Conservation (phyloP, 2,797 vertebrate genomes). For the Pangasius mekongensis region DNA sequence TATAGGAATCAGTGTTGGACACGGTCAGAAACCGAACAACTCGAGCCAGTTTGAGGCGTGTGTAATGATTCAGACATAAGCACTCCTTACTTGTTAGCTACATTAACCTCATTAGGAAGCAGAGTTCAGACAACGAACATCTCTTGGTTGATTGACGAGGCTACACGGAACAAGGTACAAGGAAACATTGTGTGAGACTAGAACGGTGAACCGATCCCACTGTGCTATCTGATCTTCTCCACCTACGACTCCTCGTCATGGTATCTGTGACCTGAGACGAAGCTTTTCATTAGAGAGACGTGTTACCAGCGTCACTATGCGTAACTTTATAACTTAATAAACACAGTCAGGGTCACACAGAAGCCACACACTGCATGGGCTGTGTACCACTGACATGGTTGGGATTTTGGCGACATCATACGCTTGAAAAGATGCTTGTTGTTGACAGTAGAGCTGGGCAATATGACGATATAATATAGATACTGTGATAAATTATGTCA, state of each 20-base stretch:
- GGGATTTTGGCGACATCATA: not conserved
- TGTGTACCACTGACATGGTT: not conserved
- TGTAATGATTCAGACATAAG: not conserved
- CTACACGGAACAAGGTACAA: not conserved
- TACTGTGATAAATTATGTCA: not conserved
- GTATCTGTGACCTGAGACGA: constrained; percentile 54
- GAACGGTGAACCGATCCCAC: constrained; percentile 14
- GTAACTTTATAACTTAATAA: constrained; percentile 68
- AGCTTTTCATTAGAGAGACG: constrained; percentile 66
- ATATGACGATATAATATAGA: not conserved
- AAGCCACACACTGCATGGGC: not conserved
- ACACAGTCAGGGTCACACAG: constrained; percentile 22
- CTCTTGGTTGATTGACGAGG: not conserved
- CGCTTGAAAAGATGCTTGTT: not conserved
- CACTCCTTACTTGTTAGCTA: not conserved
- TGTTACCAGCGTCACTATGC: constrained; percentile 47
- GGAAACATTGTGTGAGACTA: not conserved
- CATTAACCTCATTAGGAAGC: not conserved
- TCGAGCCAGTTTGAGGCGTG: not conserved
- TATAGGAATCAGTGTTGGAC: not conserved
- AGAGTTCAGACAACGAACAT: not conserved
- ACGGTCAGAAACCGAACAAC: not conserved
- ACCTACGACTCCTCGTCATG: constrained; percentile 50
- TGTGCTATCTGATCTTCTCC: constrained; percentile 39
- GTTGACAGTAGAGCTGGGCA: not conserved